phyloP scores from a whole-genome alignment of 1,140 invertebrate genomes.

The Tachypleus tridentatus region DNA sequence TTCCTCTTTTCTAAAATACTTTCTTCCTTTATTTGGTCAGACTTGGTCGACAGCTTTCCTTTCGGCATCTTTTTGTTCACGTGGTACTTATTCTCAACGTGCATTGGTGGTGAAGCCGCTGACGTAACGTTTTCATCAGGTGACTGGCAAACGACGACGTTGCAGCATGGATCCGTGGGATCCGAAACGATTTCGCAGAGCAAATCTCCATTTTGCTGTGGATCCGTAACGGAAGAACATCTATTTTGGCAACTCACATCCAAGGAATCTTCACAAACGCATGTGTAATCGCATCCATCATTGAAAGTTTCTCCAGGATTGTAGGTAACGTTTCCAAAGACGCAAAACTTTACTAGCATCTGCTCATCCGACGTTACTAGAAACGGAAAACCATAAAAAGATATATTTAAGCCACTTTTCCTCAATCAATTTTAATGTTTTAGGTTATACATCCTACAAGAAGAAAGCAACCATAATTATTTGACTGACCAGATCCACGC shows the following conservation, averaged over 20 bases:
- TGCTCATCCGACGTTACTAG: no score
- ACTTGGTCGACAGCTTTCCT: no score
- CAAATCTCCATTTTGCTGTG: neutral
- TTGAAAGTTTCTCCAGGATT: conserved; percentile 25
- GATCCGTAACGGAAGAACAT: neutral
- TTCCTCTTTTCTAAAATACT: no score
- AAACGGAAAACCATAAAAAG: no score
- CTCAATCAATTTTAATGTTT: no score
- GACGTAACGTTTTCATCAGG: neutral
- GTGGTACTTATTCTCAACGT: neutral
- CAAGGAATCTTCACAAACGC: conserved; percentile 27
- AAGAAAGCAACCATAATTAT: no score
- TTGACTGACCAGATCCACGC: no score
- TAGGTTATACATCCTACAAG: no score
- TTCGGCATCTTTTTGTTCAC: neutral
- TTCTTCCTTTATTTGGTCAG: no score
- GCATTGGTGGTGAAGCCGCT: neutral
- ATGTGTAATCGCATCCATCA: conserved; percentile 25
- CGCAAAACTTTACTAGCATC: neutral
- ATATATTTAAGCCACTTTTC: no score
- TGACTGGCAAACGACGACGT: neutral
- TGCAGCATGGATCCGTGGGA: neutral
- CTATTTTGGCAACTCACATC: conserved; percentile 31
- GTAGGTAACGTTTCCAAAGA: conserved; percentile 19
- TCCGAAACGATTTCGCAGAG: neutral